Evolutionary conservation across 2,888 invertebrate species (phyloP).

Genomic region (Plagodis dolabraria): DNA sequence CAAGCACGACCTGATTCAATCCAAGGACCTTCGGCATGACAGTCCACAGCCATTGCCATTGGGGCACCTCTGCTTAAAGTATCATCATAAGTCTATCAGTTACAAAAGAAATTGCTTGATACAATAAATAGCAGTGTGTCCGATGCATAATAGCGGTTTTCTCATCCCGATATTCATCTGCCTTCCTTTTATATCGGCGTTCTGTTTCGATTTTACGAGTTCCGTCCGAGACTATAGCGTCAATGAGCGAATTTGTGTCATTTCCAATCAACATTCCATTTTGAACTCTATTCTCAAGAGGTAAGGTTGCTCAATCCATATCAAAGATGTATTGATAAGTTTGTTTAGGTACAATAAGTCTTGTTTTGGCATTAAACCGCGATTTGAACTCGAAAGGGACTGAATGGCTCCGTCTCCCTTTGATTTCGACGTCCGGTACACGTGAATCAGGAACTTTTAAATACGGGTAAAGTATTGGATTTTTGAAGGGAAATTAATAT

Average conservation of each 20-base stretch:
- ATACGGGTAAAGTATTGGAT: slow-evolving; percentile 49
- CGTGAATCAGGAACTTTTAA: slow-evolving; percentile 56
- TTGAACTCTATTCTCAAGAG: slow-evolving; percentile 43
- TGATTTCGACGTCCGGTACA: slow-evolving; percentile 76
- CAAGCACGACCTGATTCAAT: no score
- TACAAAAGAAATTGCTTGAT: slow-evolving; percentile 25
- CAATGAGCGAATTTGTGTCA: slow-evolving; percentile 64
- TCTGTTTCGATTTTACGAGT: slow-evolving; percentile 79
- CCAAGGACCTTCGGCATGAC: no score
- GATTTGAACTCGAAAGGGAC: slow-evolving; percentile 64
- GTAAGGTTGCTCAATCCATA: slow-evolving; percentile 29
- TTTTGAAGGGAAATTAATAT: slow-evolving; percentile 35
- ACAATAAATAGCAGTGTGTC: slow-evolving; percentile 48
- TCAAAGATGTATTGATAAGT: slow-evolving; percentile 32
- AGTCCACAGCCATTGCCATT: no score
- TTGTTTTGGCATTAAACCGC: slow-evolving; percentile 73
- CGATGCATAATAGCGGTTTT: slow-evolving; percentile 68
- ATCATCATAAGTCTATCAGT: no score
- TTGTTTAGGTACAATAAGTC: slow-evolving; percentile 57
- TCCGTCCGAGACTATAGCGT: slow-evolving; percentile 62
- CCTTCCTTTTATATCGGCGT: slow-evolving; percentile 71
- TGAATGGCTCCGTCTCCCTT: slow-evolving; percentile 67
- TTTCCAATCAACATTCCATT: slow-evolving; percentile 42
- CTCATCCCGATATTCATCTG: slow-evolving; percentile 78
- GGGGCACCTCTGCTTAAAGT: no score